Base-by-base conservation (phyloP, 2,113 vertebrate genomes). In the Progne subis region DNA sequence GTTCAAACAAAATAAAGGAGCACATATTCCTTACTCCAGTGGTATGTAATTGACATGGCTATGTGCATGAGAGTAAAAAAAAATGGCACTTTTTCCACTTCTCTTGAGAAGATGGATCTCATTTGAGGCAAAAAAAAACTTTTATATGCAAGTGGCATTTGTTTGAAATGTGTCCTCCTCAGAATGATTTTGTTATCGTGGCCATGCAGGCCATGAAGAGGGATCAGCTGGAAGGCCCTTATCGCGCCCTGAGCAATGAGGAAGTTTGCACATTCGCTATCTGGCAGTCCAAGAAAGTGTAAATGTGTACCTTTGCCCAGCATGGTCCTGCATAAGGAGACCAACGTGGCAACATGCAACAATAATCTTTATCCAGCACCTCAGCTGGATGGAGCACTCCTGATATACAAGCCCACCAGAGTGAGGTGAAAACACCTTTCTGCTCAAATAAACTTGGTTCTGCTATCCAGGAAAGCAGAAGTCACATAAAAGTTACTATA, bases 1-100 rank as follows among this genome's bases (percentile, higher is more conserved):
- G 75, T 94, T 82, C 91, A 70, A 92, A 93, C 5, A 53, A 93
- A 94, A 88, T 59, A 77, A 82, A 86, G 41, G 72, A 86, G 59
- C 9, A 25, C 5, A 1, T 72, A 41, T 88, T 96, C 89, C 90
- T 44, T 24, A 50, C 77, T 82, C 92, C 77, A 31, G 75, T 50
- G 55, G 8, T 32, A 8, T 25, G 37, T 50, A 56, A 69, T 32
- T 59, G 34, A 2, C 4, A 34, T 20, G 65, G 47, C 44, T 68
- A 28, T 18, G 37, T 20, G 5, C 20, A 9, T 8, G 10, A 68
- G 26, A 60, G n/a, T 37, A 37, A 37, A 41, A 37, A 74, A 39
- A 78, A 56, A 72, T 0, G 4, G 2, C 32, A 32, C 25, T 53
- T 94, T 82, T 82, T 13, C 67, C 57, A 81, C 21, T 71, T 50